Conservation (phyloP, 2,888 invertebrate species). For the Thymelicus lineola region DNA sequence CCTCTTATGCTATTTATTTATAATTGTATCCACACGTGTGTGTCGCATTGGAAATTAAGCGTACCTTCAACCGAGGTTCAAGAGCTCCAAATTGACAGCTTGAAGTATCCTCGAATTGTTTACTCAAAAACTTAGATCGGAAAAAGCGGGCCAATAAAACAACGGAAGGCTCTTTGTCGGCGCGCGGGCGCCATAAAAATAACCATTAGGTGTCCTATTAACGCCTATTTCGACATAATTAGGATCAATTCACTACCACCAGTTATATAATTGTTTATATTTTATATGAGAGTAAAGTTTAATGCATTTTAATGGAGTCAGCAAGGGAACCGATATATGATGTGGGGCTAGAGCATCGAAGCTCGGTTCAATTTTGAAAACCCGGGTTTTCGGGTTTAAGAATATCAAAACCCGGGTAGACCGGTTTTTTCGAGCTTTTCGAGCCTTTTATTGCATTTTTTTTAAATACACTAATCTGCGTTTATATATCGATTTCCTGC, state of each 20-base stretch:
- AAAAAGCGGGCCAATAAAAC: constrained; percentile 75
- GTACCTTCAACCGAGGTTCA: constrained; percentile 43
- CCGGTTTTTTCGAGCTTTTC: no score
- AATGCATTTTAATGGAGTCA: constrained; percentile 42
- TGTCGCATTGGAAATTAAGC: constrained; percentile 33
- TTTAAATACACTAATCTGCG: no score
- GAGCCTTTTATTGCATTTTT: no score
- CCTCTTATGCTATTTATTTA: background rate
- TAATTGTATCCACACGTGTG: background rate
- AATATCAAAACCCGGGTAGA: no score
- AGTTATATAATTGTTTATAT: constrained; percentile 76
- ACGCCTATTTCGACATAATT: constrained; percentile 85
- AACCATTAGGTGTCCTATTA: constrained; percentile 81
- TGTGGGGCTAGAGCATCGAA: no score
- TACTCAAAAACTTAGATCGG: constrained; percentile 76
- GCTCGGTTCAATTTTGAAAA: no score
- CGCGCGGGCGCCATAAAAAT: constrained; percentile 70
- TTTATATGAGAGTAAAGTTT: constrained; percentile 59
- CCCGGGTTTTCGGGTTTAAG: no score
- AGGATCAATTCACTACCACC: constrained; percentile 74
- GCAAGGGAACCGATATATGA: constrained; percentile 7
- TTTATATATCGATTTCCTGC: no score
- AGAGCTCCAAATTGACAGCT: constrained; percentile 64
- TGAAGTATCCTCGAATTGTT: constrained; percentile 62
- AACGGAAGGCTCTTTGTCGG: constrained; percentile 79